phyloP scores from a whole-genome alignment of 2,888 invertebrate species.

The Metellina segmentata region DNA sequence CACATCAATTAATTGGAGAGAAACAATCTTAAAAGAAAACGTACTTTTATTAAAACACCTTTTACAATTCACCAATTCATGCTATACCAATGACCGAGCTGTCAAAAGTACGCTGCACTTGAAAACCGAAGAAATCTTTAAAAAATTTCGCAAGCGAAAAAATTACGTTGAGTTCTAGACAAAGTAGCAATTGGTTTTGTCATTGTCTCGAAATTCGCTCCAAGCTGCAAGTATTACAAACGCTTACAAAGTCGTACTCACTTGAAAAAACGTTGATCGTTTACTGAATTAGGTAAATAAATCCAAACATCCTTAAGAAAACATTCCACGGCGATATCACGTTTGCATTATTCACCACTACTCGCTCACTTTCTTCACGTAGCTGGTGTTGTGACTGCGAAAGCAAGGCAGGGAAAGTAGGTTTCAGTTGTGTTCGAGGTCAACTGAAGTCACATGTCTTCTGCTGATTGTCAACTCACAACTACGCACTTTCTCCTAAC shows the following conservation, averaged over 20 bases:
- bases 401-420: slow-evolving; percentile 20
- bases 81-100: neutral
- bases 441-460: neutral
- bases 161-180: too few relatives aligned
- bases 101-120: neutral
- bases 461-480: neutral
- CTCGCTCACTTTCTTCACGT: neutral
- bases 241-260: neutral
- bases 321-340: neutral
- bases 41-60: neutral
- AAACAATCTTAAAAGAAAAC: too few relatives aligned
- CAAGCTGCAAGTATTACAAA: too few relatives aligned
- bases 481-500: neutral
- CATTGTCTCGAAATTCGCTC: too few relatives aligned
- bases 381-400: neutral
- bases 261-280: neutral
- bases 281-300: neutral
- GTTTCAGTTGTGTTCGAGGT: slow-evolving; percentile 11
- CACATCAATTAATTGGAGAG: too few relatives aligned
- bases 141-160: too few relatives aligned
- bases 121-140: neutral
- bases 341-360: neutral
- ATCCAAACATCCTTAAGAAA: neutral
- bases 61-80: neutral
- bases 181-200: too few relatives aligned